phyloP scores from a whole-genome alignment of 2,888 invertebrate species.

The Serripes groenlandicus region DNA sequence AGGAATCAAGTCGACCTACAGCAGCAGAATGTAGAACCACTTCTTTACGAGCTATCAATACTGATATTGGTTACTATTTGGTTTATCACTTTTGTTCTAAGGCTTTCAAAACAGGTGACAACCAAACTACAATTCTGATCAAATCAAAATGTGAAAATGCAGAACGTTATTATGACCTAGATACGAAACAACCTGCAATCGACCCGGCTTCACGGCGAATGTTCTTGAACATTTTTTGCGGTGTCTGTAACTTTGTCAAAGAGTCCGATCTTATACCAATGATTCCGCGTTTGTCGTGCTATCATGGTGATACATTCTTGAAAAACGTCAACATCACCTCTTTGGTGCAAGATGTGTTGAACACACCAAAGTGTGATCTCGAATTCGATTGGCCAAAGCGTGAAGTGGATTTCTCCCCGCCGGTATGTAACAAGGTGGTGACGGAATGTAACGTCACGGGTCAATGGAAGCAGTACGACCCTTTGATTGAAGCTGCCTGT shows the following conservation, averaged over 20 bases:
- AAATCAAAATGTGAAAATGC: constrained; percentile 5
- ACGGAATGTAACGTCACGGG: constrained; percentile 36
- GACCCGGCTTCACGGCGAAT: neutral
- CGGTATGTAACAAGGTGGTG: neutral
- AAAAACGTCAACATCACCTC: neutral
- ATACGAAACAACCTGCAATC: neutral
- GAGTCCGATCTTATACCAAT: neutral
- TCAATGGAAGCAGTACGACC: constrained; percentile 30
- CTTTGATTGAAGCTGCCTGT: constrained; percentile 35
- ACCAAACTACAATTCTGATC: neutral
- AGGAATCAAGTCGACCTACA: neutral
- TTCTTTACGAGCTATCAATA: neutral
- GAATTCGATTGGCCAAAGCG: neutral
- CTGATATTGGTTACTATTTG: neutral
- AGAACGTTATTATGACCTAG: neutral
- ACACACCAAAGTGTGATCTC: neutral
- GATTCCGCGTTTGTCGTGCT: neutral
- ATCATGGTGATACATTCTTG: neutral
- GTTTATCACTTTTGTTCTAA: neutral
- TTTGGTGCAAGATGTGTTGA: neutral
- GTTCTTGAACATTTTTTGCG: neutral
- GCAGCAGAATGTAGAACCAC: neutral
- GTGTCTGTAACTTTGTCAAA: neutral
- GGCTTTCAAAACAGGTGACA: neutral
- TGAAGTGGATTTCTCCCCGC: neutral